Base-by-base conservation (phyloP, 2,113 vertebrate species). In the Stictonetta naevosa region DNA sequence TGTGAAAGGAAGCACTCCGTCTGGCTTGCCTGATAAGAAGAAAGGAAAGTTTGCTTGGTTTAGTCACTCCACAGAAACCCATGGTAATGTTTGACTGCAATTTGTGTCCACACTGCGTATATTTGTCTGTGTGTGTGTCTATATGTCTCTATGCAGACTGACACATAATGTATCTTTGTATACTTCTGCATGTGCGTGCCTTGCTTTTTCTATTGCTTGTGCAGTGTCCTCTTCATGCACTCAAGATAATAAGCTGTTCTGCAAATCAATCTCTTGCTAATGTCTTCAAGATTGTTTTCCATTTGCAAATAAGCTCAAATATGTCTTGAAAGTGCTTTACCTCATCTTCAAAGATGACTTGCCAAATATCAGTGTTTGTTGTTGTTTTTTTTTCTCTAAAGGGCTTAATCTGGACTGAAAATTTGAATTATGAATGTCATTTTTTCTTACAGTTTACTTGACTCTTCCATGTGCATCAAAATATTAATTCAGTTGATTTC, bases 31-130 rank as follows among this genome's bases (percentile, higher is more conserved):
- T 97, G 98, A 98, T 95, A 97, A 98, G 98, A 98, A 98, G 98
- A 98, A 97, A 98, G 98, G 98, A 94, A 98, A 97, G 97, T 98
- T 98, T 98, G 95, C 98, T 98, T 98, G 98, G 98, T 98, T 98
- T 98, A 98, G 97, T 98, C 97, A 98, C 98, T 98, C 98, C 97
- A 97, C 98, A 98, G 98, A 98, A 96, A 98, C 96, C 96, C 98
- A 98, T 98, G 98, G 98, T 98, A 98, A 98, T 56, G 92, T 98
- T 95, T 66, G 88, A 42, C 81, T 95, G 91, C n/a, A 23, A 92
- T 96, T 60, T 87, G 20, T 97, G 93, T 94, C 93, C 91, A 81
- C 93, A 8, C 25, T 74, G 29, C n/a, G 3, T 88, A 42, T 94
- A 13, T 81, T 40, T 74, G 7, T 72, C 40, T 92, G 50, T 55